A percentile compares a stretch with the other conserved stretches of the same genome.
These are phyloP conservation scores for Antheraea assamensis DNA, from an alignment of 2,888 invertebrate species.

Conservation along the genomic window DNA sequence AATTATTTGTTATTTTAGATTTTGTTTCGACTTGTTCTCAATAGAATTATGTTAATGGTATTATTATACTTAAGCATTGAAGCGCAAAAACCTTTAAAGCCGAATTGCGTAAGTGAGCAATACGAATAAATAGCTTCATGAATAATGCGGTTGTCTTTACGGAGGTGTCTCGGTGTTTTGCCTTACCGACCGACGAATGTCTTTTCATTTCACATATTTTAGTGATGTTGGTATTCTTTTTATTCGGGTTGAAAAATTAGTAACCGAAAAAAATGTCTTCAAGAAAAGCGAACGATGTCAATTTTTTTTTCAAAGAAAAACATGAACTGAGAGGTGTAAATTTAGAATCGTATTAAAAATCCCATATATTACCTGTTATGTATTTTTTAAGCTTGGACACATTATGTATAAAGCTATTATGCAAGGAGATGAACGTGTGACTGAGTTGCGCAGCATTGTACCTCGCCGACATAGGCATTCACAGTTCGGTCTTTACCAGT, in stretches of 20 bases:
- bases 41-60: not conserved
- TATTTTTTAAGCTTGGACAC: no score
- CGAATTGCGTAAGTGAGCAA: constrained; percentile 69
- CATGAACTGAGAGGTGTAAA: no score
- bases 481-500: no score
- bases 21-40: no score
- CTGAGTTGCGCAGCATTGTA: no score
- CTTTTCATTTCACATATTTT: constrained; percentile 38
- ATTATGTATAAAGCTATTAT: no score
- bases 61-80: constrained; percentile 31
- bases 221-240: constrained; percentile 25
- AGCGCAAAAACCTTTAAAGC: constrained; percentile 44
- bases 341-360: no score
- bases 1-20: not conserved
- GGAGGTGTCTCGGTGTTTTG: constrained; percentile 50
- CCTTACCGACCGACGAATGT: constrained; percentile 59
- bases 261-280: not conserved
- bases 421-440: no score
- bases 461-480: no score
- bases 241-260: not conserved
- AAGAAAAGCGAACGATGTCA: not conserved
- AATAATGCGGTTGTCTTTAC: constrained; percentile 63
- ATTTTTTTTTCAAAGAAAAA: no score
- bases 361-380: no score
- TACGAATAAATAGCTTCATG: constrained; percentile 78